phyloP scores from a whole-genome alignment of 2,888 invertebrate species.

The Orthosia gothica region DNA sequence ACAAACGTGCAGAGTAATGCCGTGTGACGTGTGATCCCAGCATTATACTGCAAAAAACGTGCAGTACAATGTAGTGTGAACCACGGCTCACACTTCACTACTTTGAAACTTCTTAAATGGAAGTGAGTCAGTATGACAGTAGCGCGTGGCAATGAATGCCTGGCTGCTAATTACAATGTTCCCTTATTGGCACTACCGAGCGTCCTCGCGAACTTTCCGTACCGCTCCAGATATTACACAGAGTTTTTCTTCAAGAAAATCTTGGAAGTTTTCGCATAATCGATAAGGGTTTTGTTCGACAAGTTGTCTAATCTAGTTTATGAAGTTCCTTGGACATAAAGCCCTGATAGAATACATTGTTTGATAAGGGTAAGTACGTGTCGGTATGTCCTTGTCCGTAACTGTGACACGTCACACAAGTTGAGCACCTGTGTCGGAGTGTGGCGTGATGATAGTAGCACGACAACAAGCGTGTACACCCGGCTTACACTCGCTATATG shows the following conservation, averaged over 20 bases:
- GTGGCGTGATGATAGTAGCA: constrained; percentile 7
- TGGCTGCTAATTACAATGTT: constrained; percentile 52
- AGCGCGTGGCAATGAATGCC: constrained; percentile 53
- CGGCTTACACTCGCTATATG: constrained; percentile 7
- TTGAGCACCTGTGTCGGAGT: constrained; percentile 27
- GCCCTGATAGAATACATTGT: background rate
- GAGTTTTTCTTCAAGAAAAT: constrained; percentile 1
- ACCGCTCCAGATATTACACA: background rate
- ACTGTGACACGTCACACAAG: background rate
- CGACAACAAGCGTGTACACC: constrained; percentile 14
- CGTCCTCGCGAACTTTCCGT: constrained; percentile 11
- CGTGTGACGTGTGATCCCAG: too few relatives aligned
- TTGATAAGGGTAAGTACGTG: constrained; percentile 34
- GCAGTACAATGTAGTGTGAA: too few relatives aligned
- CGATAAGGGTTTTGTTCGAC: background rate
- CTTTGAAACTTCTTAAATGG: constrained; percentile 58
- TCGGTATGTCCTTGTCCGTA: constrained; percentile 26
- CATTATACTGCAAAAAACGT: too few relatives aligned
- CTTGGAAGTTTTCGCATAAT: constrained; percentile 4
- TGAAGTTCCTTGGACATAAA: background rate
- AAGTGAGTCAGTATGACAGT: constrained; percentile 50
- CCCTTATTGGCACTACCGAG: constrained; percentile 30
- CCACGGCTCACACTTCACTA: background rate
- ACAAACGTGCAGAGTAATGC: too few relatives aligned
- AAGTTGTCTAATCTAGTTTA: background rate